phyloP scores from a whole-genome alignment of 2,113 vertebrate species.

The Pedetes capensis region DNA sequence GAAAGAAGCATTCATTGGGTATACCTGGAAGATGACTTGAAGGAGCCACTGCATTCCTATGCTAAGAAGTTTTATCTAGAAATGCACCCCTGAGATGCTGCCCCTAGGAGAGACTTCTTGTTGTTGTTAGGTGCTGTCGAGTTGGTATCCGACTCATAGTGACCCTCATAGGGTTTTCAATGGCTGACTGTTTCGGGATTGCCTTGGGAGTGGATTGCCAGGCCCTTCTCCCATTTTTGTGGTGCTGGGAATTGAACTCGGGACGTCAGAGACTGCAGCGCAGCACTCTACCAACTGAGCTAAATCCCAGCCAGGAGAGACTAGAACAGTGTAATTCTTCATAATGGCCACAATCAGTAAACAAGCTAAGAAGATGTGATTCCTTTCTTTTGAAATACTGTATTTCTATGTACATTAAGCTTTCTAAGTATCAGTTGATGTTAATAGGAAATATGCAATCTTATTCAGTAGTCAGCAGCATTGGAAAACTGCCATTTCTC shows the following conservation, averaged over 20 bases:
- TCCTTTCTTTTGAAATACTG: background rate
- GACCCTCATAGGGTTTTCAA: no score
- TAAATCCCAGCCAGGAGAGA: no score
- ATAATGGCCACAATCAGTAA: background rate
- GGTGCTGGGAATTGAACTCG: no score
- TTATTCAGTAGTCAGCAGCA: background rate
- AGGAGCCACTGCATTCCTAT: background rate
- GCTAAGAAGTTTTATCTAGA: background rate
- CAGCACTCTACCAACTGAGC: no score
- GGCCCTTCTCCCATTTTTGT: no score
- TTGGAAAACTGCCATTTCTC: background rate
- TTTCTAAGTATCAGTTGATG: constrained; percentile 19
- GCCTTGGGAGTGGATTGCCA: no score
- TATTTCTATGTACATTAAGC: background rate
- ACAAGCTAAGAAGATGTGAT: background rate
- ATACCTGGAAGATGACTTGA: background rate
- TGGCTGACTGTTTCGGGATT: no score
- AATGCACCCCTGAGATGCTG: background rate
- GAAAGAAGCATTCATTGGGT: background rate
- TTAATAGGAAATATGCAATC: background rate
- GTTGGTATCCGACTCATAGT: no score
- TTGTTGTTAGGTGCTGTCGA: no score
- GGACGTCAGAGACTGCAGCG: no score
- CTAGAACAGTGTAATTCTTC: background rate
- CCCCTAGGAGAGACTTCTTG: background rate